Conservation (phyloP, 1,140 invertebrate species). For the Drosophila oshimai region DNA sequence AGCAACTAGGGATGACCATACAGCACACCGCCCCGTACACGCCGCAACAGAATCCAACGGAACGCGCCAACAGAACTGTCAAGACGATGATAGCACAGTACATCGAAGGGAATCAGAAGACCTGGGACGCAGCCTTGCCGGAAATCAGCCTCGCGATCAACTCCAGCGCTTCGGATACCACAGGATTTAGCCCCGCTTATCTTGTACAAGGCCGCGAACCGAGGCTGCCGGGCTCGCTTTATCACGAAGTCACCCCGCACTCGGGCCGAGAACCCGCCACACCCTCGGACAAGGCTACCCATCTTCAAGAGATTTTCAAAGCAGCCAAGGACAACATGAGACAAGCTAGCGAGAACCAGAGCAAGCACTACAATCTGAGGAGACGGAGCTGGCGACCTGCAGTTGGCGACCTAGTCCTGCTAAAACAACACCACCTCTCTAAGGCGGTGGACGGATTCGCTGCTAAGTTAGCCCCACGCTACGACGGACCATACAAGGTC, state of each 20-base stretch:
- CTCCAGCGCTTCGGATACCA: not conserved
- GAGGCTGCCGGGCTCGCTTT: not conserved
- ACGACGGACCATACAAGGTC: not conserved
- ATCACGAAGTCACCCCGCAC: not conserved
- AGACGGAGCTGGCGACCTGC: not conserved
- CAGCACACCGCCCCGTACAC: no score
- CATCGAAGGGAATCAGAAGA: not conserved
- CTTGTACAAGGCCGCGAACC: not conserved
- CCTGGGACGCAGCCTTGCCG: no score
- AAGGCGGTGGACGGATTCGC: not conserved
- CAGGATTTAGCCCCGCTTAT: not conserved
- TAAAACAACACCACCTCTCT: not conserved
- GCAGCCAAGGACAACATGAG: not conserved
- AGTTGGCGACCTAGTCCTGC: not conserved
- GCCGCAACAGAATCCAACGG: not conserved
- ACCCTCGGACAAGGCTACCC: not conserved
- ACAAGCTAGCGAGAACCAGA: not conserved
- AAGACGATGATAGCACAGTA: conserved; percentile 16
- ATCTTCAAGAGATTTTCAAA: not conserved
- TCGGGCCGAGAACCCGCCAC: not conserved
- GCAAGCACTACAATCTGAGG: not conserved
- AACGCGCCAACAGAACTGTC: conserved; percentile 4
- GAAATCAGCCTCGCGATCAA: not conserved
- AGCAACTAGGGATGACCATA: no score
- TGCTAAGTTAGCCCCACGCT: not conserved